Conservation (phyloP, 2,113 vertebrate species). For the Neolamprologus hecqui region DNA sequence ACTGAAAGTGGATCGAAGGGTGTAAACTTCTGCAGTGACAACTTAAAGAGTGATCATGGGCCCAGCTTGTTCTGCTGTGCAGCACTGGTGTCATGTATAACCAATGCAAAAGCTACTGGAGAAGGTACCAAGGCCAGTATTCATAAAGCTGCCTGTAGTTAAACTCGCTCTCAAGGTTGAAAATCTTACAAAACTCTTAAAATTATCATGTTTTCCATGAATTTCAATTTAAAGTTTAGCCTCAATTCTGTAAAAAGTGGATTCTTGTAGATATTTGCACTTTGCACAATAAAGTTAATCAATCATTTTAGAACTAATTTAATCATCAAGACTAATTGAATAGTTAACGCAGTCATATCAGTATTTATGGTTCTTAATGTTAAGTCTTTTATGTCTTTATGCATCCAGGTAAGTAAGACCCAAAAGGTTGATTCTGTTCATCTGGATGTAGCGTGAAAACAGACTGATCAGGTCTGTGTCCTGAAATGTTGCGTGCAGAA, state of each 20-base stretch:
- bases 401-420: neutral
- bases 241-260: neutral
- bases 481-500: neutral
- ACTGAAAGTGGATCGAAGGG: rapidly evolving
- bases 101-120: neutral
- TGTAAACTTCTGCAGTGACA: neutral
- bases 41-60: neutral
- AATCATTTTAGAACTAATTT: neutral
- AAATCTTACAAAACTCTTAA: neutral
- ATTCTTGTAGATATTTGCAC: neutral
- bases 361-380: neutral
- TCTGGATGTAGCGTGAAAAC: neutral
- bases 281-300: neutral
- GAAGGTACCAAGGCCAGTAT: neutral
- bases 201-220: neutral
- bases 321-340: neutral
- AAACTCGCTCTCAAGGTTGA: neutral
- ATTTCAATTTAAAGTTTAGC: neutral
- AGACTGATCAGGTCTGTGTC: neutral
- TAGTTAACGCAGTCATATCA: rapidly evolving
- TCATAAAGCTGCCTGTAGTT: neutral
- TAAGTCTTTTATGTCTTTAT: neutral
- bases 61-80: neutral
- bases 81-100: neutral
- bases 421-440: neutral